phyloP scores from a whole-genome alignment of 1,140 invertebrate species.

The Calliopsis andreniformis region DNA sequence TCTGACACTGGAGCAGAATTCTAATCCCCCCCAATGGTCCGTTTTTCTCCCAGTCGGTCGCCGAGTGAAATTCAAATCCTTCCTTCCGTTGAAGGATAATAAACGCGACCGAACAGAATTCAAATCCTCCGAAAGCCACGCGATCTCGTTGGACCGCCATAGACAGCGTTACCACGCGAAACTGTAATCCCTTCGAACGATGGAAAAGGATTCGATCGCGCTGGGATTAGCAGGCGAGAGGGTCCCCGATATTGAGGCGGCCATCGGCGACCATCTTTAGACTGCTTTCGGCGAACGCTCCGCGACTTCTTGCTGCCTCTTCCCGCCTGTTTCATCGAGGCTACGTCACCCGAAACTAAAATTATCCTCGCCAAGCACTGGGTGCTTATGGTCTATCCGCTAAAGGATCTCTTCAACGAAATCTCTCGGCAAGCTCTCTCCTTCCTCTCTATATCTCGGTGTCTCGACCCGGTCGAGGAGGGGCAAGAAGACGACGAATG shows the following conservation, averaged over 20 bases:
- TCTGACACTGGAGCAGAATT: not conserved
- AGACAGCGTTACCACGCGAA: not conserved
- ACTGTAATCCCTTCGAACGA: not conserved
- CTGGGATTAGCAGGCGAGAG: not conserved
- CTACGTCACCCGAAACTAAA: constrained; percentile 31
- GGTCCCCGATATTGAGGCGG: not conserved
- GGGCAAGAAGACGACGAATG: not conserved
- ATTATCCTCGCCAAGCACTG: constrained; percentile 38
- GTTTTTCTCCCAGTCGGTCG: not conserved
- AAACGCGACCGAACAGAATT: constrained; percentile 7
- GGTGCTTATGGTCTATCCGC: constrained; percentile 46
- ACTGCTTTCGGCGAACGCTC: too few relatives aligned
- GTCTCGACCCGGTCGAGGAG: not conserved
- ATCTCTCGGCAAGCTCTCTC: constrained; percentile 37
- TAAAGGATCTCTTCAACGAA: constrained; percentile 34
- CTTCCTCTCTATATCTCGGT: constrained; percentile 28
- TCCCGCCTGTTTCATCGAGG: not conserved
- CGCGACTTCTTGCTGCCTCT: too few relatives aligned
- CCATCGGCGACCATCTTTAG: too few relatives aligned
- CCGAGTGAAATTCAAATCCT: constrained; percentile 20
- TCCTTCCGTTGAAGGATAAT: not conserved
- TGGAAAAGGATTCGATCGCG: too few relatives aligned
- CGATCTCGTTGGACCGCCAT: not conserved
- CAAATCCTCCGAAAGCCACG: constrained; percentile 2
- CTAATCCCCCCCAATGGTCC: constrained; percentile 11